Conservation (phyloP, 1,140 invertebrate genomes). For the Pararge aegeria region DNA sequence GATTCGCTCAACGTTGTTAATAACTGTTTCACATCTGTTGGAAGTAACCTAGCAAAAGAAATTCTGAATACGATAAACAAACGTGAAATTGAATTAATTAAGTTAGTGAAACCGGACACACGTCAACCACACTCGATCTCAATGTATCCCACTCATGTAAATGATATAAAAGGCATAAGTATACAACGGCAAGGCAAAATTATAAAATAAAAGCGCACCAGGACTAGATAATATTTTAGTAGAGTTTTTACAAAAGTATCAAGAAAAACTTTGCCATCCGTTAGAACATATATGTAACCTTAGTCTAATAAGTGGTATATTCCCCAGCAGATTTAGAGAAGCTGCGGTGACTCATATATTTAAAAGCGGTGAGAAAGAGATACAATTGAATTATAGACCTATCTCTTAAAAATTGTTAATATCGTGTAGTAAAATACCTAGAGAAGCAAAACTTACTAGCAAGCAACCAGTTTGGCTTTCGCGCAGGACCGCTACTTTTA, state of each 20-base stretch:
- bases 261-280: not conserved
- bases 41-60: not conserved
- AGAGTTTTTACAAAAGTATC: not conserved
- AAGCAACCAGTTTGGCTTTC: too few species aligned
- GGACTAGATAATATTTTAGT: not conserved
- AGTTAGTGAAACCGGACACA: not conserved
- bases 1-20: not conserved
- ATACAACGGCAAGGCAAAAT: too few species aligned
- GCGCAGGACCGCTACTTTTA: too few species aligned
- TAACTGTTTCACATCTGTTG: slow-evolving; percentile 3
- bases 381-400: too few species aligned
- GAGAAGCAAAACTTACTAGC: too few species aligned
- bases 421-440: too few species aligned
- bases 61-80: not conserved
- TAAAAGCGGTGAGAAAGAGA: not conserved
- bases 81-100: not conserved
- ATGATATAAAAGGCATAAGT: not conserved
- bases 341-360: not conserved
- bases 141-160: not conserved
- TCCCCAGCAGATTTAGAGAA: slow-evolving; percentile 5
- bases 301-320: slow-evolving; percentile 1
- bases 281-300: slow-evolving; percentile 1
- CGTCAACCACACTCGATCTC: not conserved
- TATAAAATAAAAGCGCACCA: slow-evolving; percentile 1
- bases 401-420: too few species aligned